Conservation (phyloP, 2,797 vertebrate species). For the Hippoglossus hippoglossus region DNA sequence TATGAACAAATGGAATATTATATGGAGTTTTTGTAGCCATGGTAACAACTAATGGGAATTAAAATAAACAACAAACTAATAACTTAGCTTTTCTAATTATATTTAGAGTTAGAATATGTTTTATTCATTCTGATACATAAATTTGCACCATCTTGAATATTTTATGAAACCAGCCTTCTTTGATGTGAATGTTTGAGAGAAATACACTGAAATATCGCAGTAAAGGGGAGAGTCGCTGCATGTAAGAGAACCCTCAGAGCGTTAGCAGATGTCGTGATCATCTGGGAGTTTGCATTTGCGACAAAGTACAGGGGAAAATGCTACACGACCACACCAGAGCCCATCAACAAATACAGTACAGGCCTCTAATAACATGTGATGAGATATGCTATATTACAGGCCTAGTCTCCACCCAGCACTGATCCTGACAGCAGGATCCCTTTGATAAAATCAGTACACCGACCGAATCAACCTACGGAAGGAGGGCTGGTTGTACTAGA, state of each 20-base stretch:
- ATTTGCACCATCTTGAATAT: neutral
- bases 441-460: slow-evolving; percentile 51
- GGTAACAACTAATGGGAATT: too few relatives aligned
- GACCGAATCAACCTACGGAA: slow-evolving; percentile 20
- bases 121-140: neutral
- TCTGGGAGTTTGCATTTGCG: slow-evolving; percentile 32
- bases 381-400: slow-evolving; percentile 59
- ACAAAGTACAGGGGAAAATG: slow-evolving; percentile 46
- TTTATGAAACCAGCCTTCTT: neutral
- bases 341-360: slow-evolving; percentile 49
- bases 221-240: neutral
- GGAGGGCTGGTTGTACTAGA: slow-evolving; percentile 11
- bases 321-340: slow-evolving; percentile 41
- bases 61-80: neutral
- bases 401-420: slow-evolving; percentile 61
- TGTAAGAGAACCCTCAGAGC: neutral
- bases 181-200: neutral
- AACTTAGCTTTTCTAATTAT: too few relatives aligned
- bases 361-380: slow-evolving; percentile 73
- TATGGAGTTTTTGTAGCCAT: too few relatives aligned
- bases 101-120: neutral
- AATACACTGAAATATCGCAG: neutral
- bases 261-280: slow-evolving; percentile 49
- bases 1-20: too few relatives aligned
- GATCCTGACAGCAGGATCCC: slow-evolving; percentile 46